Evolutionary conservation across 2,113 vertebrate genomes (phyloP).

Genomic region (Saccopteryx bilineata): DNA sequence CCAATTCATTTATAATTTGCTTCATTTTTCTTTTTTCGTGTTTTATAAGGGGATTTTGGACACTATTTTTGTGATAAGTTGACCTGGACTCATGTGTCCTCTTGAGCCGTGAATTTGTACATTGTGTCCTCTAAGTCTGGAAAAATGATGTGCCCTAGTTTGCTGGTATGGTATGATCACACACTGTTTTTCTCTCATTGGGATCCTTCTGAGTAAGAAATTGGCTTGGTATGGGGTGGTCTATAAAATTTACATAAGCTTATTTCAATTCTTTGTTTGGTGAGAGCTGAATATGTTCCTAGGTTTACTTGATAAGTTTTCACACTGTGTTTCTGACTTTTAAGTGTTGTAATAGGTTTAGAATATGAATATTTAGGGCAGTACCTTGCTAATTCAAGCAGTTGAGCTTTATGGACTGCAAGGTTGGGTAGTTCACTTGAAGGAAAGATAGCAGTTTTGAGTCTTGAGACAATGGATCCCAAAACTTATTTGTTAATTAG

Average conservation of each 20-base stretch:
- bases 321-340: not conserved
- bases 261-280: not conserved
- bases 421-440: not conserved
- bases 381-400: not conserved
- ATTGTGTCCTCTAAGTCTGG: not conserved
- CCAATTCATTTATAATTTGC: not conserved
- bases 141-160: not conserved
- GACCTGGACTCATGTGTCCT: not conserved
- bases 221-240: not conserved
- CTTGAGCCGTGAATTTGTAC: not conserved
- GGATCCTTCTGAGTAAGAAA: not conserved
- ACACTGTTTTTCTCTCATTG: not conserved
- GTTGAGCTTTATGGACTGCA: not conserved
- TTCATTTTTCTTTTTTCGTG: not conserved
- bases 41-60: constrained; percentile 43
- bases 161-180: not conserved
- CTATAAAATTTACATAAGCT: not conserved
- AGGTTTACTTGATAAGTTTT: not conserved
- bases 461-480: not conserved
- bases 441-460: constrained; percentile 21
- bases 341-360: not conserved
- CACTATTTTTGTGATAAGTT: not conserved
- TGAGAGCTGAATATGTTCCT: not conserved
- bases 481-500: not conserved
- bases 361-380: not conserved